Evolutionary conservation across 2,888 invertebrate genomes (phyloP).

Genomic region (Drosophila neutralis): DNA sequence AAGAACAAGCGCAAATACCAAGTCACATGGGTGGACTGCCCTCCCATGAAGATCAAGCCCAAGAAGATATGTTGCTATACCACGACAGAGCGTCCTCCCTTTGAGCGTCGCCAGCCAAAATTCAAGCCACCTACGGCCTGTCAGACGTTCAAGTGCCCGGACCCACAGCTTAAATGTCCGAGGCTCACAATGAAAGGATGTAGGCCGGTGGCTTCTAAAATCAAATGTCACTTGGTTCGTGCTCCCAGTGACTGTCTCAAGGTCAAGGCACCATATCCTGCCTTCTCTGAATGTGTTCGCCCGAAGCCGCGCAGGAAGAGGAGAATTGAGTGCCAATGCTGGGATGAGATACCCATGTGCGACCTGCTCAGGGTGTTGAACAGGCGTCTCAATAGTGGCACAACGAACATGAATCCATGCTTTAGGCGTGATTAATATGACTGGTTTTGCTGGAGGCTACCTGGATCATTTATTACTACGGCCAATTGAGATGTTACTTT

Average conservation of each 20-base stretch:
- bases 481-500: neutral
- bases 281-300: constrained; percentile 56
- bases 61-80: constrained; percentile 64
- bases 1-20: constrained; percentile 72
- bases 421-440: neutral
- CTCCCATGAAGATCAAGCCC: constrained; percentile 54
- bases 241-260: constrained; percentile 37
- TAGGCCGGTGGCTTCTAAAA: neutral
- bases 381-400: constrained; percentile 6
- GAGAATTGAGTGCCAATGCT: constrained; percentile 50
- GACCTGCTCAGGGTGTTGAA: neutral
- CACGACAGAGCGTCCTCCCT: constrained; percentile 27
- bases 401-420: constrained; percentile 29
- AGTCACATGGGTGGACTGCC: constrained; percentile 78
- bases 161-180: constrained; percentile 16
- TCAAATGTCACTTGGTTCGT: constrained; percentile 17
- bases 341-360: constrained; percentile 29
- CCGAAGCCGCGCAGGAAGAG: constrained; percentile 7
- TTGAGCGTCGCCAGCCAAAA: constrained; percentile 42
- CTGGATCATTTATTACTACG: neutral
- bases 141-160: neutral
- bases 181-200: constrained; percentile 37
- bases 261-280: constrained; percentile 59
- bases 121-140: constrained; percentile 23
- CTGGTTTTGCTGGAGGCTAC: neutral